Evolutionary conservation across 2,113 vertebrate species (phyloP).

Genomic region (Heterochromis multidens): DNA sequence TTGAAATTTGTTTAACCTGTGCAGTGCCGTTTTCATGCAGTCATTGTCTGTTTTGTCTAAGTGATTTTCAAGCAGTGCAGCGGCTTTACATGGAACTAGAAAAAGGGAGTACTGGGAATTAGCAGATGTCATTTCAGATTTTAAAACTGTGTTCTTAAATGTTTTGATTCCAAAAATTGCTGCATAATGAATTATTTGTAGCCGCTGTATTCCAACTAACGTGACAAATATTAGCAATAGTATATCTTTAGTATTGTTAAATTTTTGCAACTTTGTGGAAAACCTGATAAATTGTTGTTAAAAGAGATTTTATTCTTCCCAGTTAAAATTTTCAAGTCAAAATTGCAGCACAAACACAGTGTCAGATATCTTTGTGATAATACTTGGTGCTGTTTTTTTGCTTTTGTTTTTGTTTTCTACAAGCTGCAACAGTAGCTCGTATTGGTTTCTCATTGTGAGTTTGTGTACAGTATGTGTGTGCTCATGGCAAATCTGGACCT

Average conservation of each 20-base stretch:
- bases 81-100: not conserved
- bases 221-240: not conserved
- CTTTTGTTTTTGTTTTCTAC: too few relatives aligned
- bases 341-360: too few relatives aligned
- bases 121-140: not conserved
- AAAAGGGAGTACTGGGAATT: not conserved
- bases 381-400: not conserved
- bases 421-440: not conserved
- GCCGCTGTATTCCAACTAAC: not conserved
- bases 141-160: not conserved
- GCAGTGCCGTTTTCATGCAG: too few relatives aligned
- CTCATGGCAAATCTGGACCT: not conserved
- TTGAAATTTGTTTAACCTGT: too few relatives aligned
- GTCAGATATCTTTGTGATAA: not conserved
- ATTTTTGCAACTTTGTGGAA: not conserved
- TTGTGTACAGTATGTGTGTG: not conserved
- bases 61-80: not conserved
- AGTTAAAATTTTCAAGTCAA: not conserved
- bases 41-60: not conserved
- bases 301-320: not conserved
- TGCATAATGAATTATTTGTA: not conserved
- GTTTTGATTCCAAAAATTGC: not conserved
- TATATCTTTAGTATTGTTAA: not conserved
- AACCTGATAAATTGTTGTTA: not conserved
- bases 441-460: not conserved